phyloP scores from a whole-genome alignment of 1,140 invertebrate genomes.

The Drosophila orena region DNA sequence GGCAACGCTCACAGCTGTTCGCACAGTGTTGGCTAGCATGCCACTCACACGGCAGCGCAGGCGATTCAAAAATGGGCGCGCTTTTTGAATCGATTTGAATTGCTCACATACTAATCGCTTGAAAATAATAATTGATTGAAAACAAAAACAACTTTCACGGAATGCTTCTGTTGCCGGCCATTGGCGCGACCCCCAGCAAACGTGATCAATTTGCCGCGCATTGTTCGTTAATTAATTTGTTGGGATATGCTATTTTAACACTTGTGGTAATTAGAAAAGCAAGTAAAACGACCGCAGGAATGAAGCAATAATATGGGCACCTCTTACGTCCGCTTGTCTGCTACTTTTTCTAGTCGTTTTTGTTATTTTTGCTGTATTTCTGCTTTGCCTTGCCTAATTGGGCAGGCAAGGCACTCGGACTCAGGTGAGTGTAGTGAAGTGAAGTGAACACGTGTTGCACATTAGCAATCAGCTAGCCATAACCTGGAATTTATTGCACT shows the following conservation, averaged over 20 bases:
- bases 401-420: constrained; percentile 16
- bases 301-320: constrained; percentile 58
- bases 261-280: constrained; percentile 33
- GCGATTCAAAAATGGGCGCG: background rate
- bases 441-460: constrained; percentile 66
- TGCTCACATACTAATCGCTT: background rate
- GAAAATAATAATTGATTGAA: background rate
- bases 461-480: constrained; percentile 42
- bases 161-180: background rate
- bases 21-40: background rate
- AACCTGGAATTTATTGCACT: constrained; percentile 41
- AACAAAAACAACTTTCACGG: constrained; percentile 13
- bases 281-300: constrained; percentile 28
- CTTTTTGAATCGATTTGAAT: constrained; percentile 5
- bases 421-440: constrained; percentile 37
- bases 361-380: constrained; percentile 16
- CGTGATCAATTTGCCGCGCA: constrained; percentile 46
- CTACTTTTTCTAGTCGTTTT: constrained; percentile 13
- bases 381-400: constrained; percentile 33
- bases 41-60: background rate
- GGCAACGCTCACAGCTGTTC: constrained; percentile 12
- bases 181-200: constrained; percentile 24
- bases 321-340: constrained; percentile 29
- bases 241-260: constrained; percentile 60
- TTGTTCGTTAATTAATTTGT: constrained; percentile 68